Conservation (phyloP, 2,888 invertebrate genomes). For the Cosmorhoe ocellata region DNA sequence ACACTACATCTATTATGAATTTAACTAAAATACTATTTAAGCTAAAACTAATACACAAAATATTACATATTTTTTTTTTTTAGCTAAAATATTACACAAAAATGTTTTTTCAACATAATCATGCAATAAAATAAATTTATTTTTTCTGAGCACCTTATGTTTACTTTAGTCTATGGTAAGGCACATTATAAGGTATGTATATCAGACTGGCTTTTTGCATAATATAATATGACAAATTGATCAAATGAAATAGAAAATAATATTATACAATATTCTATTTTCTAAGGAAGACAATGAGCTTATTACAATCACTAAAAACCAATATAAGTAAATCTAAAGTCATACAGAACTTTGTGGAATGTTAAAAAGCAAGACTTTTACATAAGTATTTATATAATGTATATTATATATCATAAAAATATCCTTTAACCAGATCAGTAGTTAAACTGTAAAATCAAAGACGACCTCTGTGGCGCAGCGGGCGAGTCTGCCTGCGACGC, state of each 20-base stretch:
- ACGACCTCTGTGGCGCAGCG: too few relatives aligned
- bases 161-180: slow-evolving; percentile 27
- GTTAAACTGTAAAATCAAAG: slow-evolving; percentile 24
- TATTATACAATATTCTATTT: neutral
- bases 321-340: slow-evolving; percentile 14
- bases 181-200: slow-evolving; percentile 28
- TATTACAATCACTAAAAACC: slow-evolving; percentile 9
- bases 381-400: slow-evolving; percentile 2
- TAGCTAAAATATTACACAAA: slow-evolving; percentile 2
- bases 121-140: slow-evolving; percentile 27
- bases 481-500: too few relatives aligned
- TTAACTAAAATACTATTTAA: slow-evolving; percentile 38
- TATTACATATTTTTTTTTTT: neutral
- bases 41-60: slow-evolving; percentile 8
- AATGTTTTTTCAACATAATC: neutral
- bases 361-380: slow-evolving; percentile 8
- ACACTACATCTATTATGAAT: slow-evolving; percentile 48
- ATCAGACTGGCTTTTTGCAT: neutral
- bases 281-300: slow-evolving; percentile 18
- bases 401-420: too few relatives aligned
- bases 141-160: slow-evolving; percentile 33
- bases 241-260: neutral
- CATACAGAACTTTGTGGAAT: slow-evolving; percentile 17
- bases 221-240: too few relatives aligned
- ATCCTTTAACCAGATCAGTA: slow-evolving; percentile 29